Base-by-base conservation (phyloP, 2,888 invertebrate species). In the Brachyptera risi region DNA sequence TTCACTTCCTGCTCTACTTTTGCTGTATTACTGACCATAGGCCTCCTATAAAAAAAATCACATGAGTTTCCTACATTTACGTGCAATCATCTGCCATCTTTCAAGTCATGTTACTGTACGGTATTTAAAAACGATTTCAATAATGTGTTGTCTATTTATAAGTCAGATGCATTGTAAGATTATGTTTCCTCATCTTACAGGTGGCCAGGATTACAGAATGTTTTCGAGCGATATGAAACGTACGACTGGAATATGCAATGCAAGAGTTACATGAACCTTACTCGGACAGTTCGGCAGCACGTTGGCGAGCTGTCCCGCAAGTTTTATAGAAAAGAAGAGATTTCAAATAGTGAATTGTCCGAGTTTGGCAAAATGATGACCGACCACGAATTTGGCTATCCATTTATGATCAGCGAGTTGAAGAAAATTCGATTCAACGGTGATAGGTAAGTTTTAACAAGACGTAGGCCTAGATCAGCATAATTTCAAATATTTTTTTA, bases 231-330 rank as follows among this genome's bases (percentile, higher is more conserved):
- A 13, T 68, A 72, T 21, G 69, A 71, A 42, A 66, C 69, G 5
- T 58, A 66, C 24, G 68, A 69, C 56, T 80, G 78, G 75, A 71
- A 72, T 31, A 67, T 74, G 17, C 78, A 79, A 68, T 66, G 75
- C 11, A 70, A 71, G 65, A 70, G 72, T 38, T 72, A 75, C 37
- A 67, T 74, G 27, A 66, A 69, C 3, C 68, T 73, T 31, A 72
- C 72, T 37, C 71, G 68, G 7, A 71, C 69, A 62, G 70, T 76
- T 24, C 70, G 74, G 58, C 59, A 66, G 24, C 71, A 75, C 35
- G 68, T 80, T 61, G 72, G 74, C 1, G 68, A 69, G 21, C 79
- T 80, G 79, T 76, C 80, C 2, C 67, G 72, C 0, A 75, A 74
- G 66, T 76, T 78, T 69, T 78, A 78, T 60, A 73, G 72, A 57